A percentile compares a stretch with the other conserved stretches of the same genome.
phyloP scores from a whole-genome alignment of 1,140 invertebrate species.

The Pseudomyrmex dendroicus region DNA sequence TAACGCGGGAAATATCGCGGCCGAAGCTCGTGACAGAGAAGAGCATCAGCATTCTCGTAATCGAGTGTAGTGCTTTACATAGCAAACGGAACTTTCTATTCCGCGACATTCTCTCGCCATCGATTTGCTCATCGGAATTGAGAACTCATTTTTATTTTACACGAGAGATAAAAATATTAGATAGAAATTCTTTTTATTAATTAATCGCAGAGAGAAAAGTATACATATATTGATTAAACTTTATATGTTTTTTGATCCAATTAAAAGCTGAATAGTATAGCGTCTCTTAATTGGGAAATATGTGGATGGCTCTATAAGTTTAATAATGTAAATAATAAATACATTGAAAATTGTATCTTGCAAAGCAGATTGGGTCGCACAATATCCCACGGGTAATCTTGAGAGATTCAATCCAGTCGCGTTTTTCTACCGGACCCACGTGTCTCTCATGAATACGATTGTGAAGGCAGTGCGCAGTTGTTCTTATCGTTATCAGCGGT shows the following conservation, averaged over 20 bases:
- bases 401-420: background rate
- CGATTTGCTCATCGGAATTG: slow-evolving; percentile 22
- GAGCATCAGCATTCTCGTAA: slow-evolving; percentile 35
- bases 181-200: too few species aligned
- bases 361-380: slow-evolving; percentile 32
- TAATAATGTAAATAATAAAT: too few species aligned
- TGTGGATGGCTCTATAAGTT: too few species aligned
- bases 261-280: background rate
- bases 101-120: slow-evolving; percentile 38
- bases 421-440: background rate
- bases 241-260: background rate
- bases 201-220: too few species aligned
- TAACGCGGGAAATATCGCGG: slow-evolving; percentile 15
- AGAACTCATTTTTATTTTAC: background rate
- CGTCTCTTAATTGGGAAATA: background rate
- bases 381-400: background rate
- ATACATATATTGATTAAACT: background rate
- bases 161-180: background rate
- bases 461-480: slow-evolving; percentile 29
- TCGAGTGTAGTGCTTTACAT: slow-evolving; percentile 63
- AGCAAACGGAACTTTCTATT: slow-evolving; percentile 69
- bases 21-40: slow-evolving; percentile 20
- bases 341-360: slow-evolving; percentile 51
- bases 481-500: slow-evolving; percentile 54
- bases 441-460: slow-evolving; percentile 38